A percentile compares a stretch with the other conserved stretches of the same genome.
phyloP scores from a whole-genome alignment of 2,797 vertebrate species.

The Tachyglossus aculeatus region DNA sequence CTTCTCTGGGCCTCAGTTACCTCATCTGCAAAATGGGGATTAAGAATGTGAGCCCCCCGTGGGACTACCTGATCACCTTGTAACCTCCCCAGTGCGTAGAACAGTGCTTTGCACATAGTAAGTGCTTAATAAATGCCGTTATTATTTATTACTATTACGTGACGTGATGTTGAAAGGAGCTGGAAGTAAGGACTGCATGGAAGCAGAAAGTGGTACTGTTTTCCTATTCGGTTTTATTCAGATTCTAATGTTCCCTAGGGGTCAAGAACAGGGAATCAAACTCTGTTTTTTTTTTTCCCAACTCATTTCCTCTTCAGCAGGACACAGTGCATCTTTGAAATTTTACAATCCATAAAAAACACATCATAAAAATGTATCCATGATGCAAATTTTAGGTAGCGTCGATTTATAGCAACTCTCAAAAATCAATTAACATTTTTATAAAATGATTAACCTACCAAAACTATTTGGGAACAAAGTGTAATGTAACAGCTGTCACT shows the following conservation, averaged over 20 bases:
- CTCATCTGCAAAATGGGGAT: too few relatives aligned
- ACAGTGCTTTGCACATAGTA: too few relatives aligned
- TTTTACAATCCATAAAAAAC: background rate
- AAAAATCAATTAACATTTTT: too few relatives aligned
- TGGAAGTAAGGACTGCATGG: background rate
- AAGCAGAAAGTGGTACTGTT: background rate
- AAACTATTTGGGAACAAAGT: too few relatives aligned
- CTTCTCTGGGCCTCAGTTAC: too few relatives aligned
- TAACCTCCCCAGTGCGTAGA: too few relatives aligned
- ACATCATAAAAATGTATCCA: background rate
- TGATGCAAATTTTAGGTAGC: background rate
- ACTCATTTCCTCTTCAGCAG: background rate
- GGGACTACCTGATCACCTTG: too few relatives aligned
- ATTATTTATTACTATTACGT: too few relatives aligned
- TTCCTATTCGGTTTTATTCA: too few relatives aligned
- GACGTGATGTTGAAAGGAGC: background rate
- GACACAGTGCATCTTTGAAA: background rate
- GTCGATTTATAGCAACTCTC: background rate
- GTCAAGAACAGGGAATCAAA: background rate
- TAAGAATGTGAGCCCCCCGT: too few relatives aligned
- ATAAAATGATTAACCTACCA: too few relatives aligned
- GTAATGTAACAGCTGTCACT: background rate
- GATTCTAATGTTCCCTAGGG: background rate
- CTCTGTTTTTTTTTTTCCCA: background rate
- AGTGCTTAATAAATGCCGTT: too few relatives aligned